Percentiles rank a stretch among this genome's conserved stretches.
Conservation (phyloP, 2,888 invertebrate genomes). For the Campaea margaritaria region DNA sequence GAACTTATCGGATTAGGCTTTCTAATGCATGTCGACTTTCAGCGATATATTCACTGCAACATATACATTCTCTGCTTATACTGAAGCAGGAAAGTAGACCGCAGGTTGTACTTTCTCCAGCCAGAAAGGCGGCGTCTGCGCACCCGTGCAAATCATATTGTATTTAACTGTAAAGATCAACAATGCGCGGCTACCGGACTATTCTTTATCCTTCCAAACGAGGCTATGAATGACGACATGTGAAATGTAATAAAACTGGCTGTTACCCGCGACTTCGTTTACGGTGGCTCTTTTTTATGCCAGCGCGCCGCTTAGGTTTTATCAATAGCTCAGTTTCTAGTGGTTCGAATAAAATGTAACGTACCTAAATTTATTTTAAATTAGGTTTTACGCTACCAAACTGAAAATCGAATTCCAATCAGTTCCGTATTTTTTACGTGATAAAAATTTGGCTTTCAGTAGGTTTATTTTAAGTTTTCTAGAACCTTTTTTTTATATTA, state of each 20-base stretch:
- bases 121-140: conserved; percentile 65
- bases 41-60: conserved; percentile 36
- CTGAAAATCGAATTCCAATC: no score
- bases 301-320: no score
- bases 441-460: no score
- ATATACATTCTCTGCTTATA: conserved; percentile 23
- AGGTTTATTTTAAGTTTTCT: no score
- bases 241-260: neutral
- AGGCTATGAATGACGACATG: neutral
- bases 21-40: conserved; percentile 42
- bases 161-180: conserved; percentile 44
- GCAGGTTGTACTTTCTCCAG: conserved; percentile 75
- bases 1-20: conserved; percentile 15
- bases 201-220: conserved; percentile 50
- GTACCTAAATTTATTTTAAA: no score
- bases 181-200: conserved; percentile 50
- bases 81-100: conserved; percentile 72
- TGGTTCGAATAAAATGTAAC: no score
- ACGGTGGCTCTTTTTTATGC: no score
- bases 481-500: no score
- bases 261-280: no score
- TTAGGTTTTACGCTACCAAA: no score
- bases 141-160: conserved; percentile 68
- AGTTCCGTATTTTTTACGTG: no score
- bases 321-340: no score